Evolutionary conservation across 2,797 vertebrate species (phyloP), one percentile per base, ranked within the genome.

Genomic region (Adrianichthys oophorus): DNA sequence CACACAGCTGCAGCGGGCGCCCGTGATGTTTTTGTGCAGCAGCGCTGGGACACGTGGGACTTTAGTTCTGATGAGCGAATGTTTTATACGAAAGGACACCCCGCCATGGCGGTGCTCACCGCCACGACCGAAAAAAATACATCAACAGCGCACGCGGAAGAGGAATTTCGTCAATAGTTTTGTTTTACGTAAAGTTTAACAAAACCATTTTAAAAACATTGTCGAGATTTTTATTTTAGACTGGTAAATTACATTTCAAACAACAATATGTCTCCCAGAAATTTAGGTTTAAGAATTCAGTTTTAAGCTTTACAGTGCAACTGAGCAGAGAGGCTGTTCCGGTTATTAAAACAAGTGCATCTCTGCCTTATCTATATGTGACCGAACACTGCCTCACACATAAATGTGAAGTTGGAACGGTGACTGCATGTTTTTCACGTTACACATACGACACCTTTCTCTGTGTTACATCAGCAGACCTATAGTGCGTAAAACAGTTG

Each of bases 21-120:
- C 79, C 84, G 75, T 84, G 80, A 85, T 90, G 87, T 90, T 89
- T 89, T 84, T 85, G 77, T 79, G 71, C 59, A 56, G 50, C 51
- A 51, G 69, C 53, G 1, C 40, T 0, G 63, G 55, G 76, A 62
- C 87, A 89, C 82, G 88, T 89, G 87, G 82, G 62, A 19, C 51
- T 10, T 6, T 1, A 15, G 48, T 7, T 43, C 2, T 5, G 15
- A 0, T 55, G 24, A 41, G 56, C 66, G 78, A 54, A 32, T 40
- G 72, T 62, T 87, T 81, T 56, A 0, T 0, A 0, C 0, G 2
- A 2, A 0, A 0, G 0, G 7, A 6, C 65, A 26, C 17, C 13
- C 68, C 52, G 59, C 0, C 16, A 0, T 65, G 74, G 84, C 68
- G 87, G 87, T n/a, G 76, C 1, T 52, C 46, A 23, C 32, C 10